Conservation (phyloP, 2,113 vertebrate genomes). For the Cepphus grylle region DNA sequence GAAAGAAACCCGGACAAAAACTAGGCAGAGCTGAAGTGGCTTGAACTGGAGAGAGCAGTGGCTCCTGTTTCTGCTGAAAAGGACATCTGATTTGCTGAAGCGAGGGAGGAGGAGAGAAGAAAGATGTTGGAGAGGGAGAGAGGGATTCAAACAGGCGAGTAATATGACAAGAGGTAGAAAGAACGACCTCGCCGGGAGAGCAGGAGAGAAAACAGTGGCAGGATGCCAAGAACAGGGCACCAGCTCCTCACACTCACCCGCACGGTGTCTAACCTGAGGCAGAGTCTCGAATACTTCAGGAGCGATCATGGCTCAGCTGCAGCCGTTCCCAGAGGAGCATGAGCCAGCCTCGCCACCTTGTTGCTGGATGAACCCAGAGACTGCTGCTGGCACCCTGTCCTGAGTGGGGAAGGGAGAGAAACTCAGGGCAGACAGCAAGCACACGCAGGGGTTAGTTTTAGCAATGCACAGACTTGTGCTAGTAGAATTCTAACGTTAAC, state of each 20-base stretch:
- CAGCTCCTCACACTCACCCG: neutral
- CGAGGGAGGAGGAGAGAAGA: neutral
- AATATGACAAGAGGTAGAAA: neutral
- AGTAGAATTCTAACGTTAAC: neutral
- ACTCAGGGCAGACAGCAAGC: neutral
- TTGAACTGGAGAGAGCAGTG: neutral
- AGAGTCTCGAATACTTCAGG: neutral
- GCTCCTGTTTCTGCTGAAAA: neutral
- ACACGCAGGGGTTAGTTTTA: neutral
- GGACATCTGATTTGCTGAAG: neutral
- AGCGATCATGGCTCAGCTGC: neutral
- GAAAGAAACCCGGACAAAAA: neutral
- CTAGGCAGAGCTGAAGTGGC: neutral
- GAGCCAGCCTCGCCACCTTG: neutral
- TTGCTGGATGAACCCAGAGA: neutral
- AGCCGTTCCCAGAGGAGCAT: rapidly evolving
- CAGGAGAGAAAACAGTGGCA: neutral
- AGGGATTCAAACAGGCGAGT: neutral
- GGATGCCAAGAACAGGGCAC: neutral
- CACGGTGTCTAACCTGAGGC: neutral
- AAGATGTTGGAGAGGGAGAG: neutral
- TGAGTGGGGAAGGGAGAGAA: neutral
- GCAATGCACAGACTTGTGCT: neutral
- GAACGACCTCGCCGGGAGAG: neutral
- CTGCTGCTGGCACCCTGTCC: neutral